Base-by-base conservation (phyloP, 2,888 invertebrate species). In the Diaperis boleti region DNA sequence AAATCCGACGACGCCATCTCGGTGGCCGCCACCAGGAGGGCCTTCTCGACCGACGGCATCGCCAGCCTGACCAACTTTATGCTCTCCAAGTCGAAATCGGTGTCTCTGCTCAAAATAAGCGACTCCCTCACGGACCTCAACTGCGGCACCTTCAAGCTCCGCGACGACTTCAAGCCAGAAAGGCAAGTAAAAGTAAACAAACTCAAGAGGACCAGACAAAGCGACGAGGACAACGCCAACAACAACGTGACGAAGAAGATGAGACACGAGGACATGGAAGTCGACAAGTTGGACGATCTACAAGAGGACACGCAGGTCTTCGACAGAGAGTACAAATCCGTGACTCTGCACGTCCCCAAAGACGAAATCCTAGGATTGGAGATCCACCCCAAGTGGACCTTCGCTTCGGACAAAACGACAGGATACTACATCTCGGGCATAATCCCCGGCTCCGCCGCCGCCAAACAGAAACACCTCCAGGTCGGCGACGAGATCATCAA, bases 401-500 rank as follows among this genome's bases (percentile, higher is more conserved):
- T 64, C 57, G 67, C 70, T 17, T 65, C 50, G 29, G 68, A 37
- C 14, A 15, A 39, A 39, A 39, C 26, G 26, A 65, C n/a, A 41
- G 70, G 81, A 66, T 86, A 84, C 69, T 75, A 83, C 63, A 83
- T 86, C 52, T 80, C 82, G 4, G 80, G 81, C 54, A 83, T 87
- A 66, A 78, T 82, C 63, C 81, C 82, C 26, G 83, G 82, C 63
- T 84, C 85, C 37, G 78, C 82, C 35, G 84, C 85, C 5, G 80
- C 82, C 76, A 92, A 92, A 81, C 92, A 94, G 78, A 29, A 29
- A 3, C 33, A 92, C 72, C 85, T 96, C 64, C 86, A 89, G 73
- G 86, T 93, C 61, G 94, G 94, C 8, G 96, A 96, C 81, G 94
- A 95, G 85, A 91, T 96, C 67, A 90, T 95, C 7, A 92, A 93